Evolutionary conservation across 2,113 vertebrate genomes (phyloP), one percentile per base, ranked within the genome.

Genomic region (Casuarius casuarius): DNA sequence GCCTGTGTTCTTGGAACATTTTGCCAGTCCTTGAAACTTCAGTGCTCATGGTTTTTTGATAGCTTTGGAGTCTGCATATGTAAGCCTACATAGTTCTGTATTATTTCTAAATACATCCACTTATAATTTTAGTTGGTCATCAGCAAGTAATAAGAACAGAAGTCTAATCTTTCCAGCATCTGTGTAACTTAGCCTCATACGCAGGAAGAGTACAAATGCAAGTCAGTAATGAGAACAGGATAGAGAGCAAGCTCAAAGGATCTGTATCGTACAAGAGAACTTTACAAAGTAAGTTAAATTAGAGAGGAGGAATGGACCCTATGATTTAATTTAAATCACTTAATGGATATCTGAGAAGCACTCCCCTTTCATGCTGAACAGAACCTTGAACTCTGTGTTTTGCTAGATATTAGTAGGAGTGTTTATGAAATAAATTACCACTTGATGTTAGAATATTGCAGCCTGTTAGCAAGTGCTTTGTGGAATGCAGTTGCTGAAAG

Each of bases 271-370:
- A 18, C 28, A 29, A 52, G 75, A 77, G 42, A 71, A 11, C 18
- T 71, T 84, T 89, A 73, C 77, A 49, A 80, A 89, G 35, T 66
- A 40, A 61, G 48, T 94, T 87, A 77, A 61, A 33, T 52, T 77
- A 35, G 82, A 93, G 78, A 88, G 72, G 77, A 95, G 58, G 70
- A 49, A 93, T 71, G 42, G 62, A 84, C 48, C 38, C n/a, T 61
- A 42, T 51, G n/a, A 8, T 59, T 56, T 84, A 22, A 81, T 89
- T 86, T 49, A 59, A 87, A 72, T 85, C 44, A 65, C 48, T 75
- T 89, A 38, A 51, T 49, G 62, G 56, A 22, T 91, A 59, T 87
- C 74, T 92, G 56, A 31, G 75, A 84, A 91, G 40, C 0, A 0
- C 5, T 83, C 0, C 5, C 84, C 62, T 82, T 49, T 87, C 18